Base-by-base conservation (phyloP, 2,113 vertebrate species). In the Callocephalon fimbriatum region DNA sequence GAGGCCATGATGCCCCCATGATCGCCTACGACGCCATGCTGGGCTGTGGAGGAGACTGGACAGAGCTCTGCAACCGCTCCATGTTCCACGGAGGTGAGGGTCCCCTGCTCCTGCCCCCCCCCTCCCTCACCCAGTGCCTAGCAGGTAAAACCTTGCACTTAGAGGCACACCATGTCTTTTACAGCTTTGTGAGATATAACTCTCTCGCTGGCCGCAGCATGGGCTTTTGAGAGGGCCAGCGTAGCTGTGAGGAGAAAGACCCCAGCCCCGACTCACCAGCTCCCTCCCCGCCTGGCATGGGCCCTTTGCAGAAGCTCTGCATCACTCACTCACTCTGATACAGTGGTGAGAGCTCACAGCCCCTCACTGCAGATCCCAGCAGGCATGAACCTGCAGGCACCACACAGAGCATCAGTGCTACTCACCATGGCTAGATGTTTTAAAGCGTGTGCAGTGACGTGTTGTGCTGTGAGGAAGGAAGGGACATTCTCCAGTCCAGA, bases 1-100 rank as follows among this genome's bases (percentile, higher is more conserved):
- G 99, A 85, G 99, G 99, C 35, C 99, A 99, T 0, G 99, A 99
- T 2, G 98, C 99, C 12, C 99, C 99, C 45, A 99, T 99, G 99
- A 99, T 99, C 3, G 99, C 99, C 13, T 99, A 99, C 0, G 99
- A 99, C 0, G 99, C 99, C n/a, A 98, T 99, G 51, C 93, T 99
- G 40, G 99, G 98, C 12, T 98, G 99, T 2, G 98, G 98, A 0
- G 97, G 96, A 8, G 98, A 98, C 92, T 99, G 99, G 99, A 95
- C 97, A 0, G 99, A 99, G 76, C 98, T 99, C 35, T 99, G 99
- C 82, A 98, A 98, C 72, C 98, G 99, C 59, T 99, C 99, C 94
- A 99, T 99, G 98, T 99, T 99, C 86, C 99, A 99, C 0, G 99
- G 99, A 98, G 99, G 99, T 99, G 92, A 98, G 98, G 44, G 8